Percentiles rank a stretch among this genome's conserved stretches.
These are phyloP conservation scores for Brachyopa scutellaris DNA, from an alignment of 2,888 invertebrate species.

Conservation along the genomic window DNA sequence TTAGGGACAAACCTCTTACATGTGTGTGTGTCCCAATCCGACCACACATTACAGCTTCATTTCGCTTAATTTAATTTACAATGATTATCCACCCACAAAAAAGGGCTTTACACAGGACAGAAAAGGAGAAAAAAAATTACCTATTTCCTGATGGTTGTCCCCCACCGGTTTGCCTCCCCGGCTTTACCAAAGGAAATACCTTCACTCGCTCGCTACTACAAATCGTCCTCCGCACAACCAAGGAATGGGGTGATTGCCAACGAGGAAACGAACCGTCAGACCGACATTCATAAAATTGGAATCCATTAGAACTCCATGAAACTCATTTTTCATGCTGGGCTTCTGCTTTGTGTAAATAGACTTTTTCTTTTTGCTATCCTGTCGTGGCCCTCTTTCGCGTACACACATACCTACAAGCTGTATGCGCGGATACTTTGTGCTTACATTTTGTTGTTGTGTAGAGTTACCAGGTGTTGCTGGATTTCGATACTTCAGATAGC, in stretches of 20 bases:
- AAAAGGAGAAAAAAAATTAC: not conserved
- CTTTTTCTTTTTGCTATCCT: slow-evolving; percentile 1
- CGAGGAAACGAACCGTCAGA: slow-evolving; percentile 10
- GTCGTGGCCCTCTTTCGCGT: slow-evolving; percentile 1
- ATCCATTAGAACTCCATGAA: slow-evolving; percentile 52
- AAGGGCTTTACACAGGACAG: not conserved
- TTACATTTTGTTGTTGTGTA: not conserved
- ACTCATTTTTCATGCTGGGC: slow-evolving; percentile 47
- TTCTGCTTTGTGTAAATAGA: slow-evolving; percentile 43
- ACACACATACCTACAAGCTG: not conserved
- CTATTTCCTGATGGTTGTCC: slow-evolving; percentile 8
- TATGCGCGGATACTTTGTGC: not conserved
- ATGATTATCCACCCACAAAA: slow-evolving; percentile 30
- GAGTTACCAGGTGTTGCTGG: not conserved
- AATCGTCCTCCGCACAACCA: slow-evolving; percentile 4
- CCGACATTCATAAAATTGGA: slow-evolving; percentile 35
- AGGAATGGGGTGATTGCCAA: slow-evolving; percentile 5
- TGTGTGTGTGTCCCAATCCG: not conserved
- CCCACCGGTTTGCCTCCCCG: not conserved
- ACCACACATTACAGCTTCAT: slow-evolving; percentile 16
- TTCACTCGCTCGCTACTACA: slow-evolving; percentile 4
- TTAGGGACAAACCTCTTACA: too few species aligned
- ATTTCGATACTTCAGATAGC: not conserved
- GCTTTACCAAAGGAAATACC: slow-evolving; percentile 1
- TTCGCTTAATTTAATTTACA: slow-evolving; percentile 36